Evolutionary conservation across 1,140 invertebrate species (phyloP), one percentile per base, ranked within the genome.

Genomic region (Homarus americanus): DNA sequence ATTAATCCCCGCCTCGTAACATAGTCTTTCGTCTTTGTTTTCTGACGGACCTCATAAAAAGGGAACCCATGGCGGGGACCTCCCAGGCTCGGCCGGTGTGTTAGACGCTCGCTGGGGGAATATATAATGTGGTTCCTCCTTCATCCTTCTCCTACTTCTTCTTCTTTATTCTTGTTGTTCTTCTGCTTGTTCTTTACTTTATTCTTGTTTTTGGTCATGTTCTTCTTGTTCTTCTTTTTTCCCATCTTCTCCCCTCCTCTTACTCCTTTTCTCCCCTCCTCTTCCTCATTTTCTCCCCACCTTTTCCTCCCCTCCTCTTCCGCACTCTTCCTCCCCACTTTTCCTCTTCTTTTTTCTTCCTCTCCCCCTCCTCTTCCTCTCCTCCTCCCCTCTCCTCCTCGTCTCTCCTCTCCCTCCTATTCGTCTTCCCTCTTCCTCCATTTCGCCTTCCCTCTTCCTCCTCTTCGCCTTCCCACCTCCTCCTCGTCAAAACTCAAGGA

Each of bases 51-150:
- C 78, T 80, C 78, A 80, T 80, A 53, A 80, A 53, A n/a, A 80
- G 78, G 78, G n/a, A n/a, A 80, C n/a, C 41, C 78, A 80, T 49
- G 78, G 41, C 36, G 36, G 41, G 78, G 78, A 49, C 38, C 78
- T n/a, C 41, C 78, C 78, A 41, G 44, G 0, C 40, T n/a, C 4
- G 63, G 17, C 63, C 63, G 63, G n/a, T 69, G 63, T 32, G 41
- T 53, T 36, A 17, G 41, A n/a, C 40, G 41, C 24, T 49, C 41
- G 40, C 41, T 32, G 7, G 41, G 10, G 78, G 78, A 44, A 53
- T 80, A 80, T 49, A 28, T 34, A 69, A 32, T 69, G 28, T 49
- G 63, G 63, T 20, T 34, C 72, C n/a, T 72, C 49, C n/a, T n/a
- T n/a, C n/a, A n/a, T n/a, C n/a, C n/a, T n/a, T n/a, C 44, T n/a